Conservation (phyloP, 1,140 invertebrate species). For the Brachionus paranguensis region DNA sequence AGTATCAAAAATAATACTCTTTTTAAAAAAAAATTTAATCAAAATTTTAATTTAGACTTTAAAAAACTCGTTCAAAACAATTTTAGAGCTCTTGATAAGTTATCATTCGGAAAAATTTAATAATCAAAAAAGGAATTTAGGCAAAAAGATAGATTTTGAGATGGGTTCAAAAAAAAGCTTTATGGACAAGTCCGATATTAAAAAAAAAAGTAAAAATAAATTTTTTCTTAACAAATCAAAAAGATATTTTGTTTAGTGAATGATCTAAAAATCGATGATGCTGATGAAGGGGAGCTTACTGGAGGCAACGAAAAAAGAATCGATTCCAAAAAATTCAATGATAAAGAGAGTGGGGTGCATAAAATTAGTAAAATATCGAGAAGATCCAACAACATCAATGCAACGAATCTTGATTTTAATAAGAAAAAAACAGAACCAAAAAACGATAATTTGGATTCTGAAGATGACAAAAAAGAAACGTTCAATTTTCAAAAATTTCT, state of each 20-base stretch:
- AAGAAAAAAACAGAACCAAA: neutral
- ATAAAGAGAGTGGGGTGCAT: neutral
- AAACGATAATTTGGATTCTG: neutral
- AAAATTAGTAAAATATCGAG: neutral
- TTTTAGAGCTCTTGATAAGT: neutral
- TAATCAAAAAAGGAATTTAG: neutral
- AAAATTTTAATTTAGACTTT: neutral
- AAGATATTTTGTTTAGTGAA: neutral
- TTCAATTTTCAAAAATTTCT: conserved; percentile 27
- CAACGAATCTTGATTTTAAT: neutral
- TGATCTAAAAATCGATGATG: conserved; percentile 14
- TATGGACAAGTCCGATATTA: neutral
- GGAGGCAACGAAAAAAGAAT: neutral
- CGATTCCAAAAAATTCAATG: neutral
- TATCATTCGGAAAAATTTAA: neutral
- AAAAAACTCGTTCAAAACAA: neutral
- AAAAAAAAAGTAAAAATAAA: neutral
- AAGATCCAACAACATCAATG: neutral
- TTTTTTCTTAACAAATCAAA: neutral
- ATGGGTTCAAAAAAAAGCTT: conserved; percentile 19
- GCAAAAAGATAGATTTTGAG: neutral
- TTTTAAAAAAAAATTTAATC: neutral
- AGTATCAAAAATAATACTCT: neutral
- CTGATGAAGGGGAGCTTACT: neutral
- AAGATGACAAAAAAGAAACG: neutral